These are phyloP conservation scores for Drosophila flavopinicola DNA, from an alignment of 2,888 invertebrate genomes.

Conservation along the genomic window DNA sequence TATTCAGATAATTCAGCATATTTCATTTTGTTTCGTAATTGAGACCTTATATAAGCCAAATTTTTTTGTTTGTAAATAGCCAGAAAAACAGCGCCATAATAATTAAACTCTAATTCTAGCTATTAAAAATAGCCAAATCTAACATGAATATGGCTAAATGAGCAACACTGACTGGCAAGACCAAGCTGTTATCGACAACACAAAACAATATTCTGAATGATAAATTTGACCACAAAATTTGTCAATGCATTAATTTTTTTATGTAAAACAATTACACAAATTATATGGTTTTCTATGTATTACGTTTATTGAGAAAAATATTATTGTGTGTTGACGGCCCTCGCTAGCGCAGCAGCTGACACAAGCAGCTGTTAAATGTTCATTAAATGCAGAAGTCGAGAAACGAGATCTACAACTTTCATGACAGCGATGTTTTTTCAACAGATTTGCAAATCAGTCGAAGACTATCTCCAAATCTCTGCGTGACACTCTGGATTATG, in stretches of 20 bases:
- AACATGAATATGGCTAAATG: neutral
- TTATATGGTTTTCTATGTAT: neutral
- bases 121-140: neutral
- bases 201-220: neutral
- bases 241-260: neutral
- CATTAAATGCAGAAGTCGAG: neutral
- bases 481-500: neutral
- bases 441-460: neutral
- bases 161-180: neutral
- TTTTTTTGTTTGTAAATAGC: no score
- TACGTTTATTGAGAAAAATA: neutral
- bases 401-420: neutral
- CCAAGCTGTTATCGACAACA: constrained; percentile 5
- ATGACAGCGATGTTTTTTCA: neutral
- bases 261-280: neutral
- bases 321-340: neutral
- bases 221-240: neutral
- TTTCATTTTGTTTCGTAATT: no score
- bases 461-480: neutral
- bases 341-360: neutral
- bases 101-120: no score
- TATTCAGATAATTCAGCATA: no score
- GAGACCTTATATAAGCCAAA: no score
- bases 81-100: no score
- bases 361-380: neutral